A percentile compares a stretch with the other conserved stretches of the same genome.
Evolutionary conservation across 2,888 invertebrate species (phyloP).

Genomic region (Leucozona laternaria): DNA sequence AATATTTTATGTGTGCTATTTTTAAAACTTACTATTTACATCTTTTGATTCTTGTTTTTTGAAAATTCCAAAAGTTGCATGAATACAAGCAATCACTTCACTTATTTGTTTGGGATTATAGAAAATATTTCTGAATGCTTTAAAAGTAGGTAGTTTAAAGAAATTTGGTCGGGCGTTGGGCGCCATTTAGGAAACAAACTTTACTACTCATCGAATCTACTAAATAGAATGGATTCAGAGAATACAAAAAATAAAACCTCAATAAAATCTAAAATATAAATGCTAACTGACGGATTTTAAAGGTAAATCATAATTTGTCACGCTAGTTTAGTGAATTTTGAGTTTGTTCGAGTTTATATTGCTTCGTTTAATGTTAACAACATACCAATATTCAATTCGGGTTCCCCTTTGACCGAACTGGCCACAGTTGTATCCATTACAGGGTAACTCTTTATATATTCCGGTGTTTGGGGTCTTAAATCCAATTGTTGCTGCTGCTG

Average conservation of each 20-base stretch:
- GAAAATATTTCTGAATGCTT: too few relatives aligned
- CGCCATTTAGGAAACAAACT: neutral
- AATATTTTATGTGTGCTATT: too few relatives aligned
- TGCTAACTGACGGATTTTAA: neutral
- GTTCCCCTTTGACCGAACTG: constrained; percentile 83
- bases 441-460: constrained; percentile 83
- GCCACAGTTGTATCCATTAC: constrained; percentile 84
- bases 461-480: constrained; percentile 83
- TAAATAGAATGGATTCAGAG: too few relatives aligned
- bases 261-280: neutral
- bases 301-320: neutral
- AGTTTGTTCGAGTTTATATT: neutral
- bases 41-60: too few relatives aligned
- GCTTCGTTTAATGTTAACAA: neutral
- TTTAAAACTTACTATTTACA: too few relatives aligned
- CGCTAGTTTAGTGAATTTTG: neutral
- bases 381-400: constrained; percentile 83
- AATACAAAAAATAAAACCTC: too few relatives aligned
- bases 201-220: too few relatives aligned
- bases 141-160: neutral
- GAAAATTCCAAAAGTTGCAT: too few relatives aligned
- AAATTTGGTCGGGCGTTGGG: neutral
- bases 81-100: too few relatives aligned
- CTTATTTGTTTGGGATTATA: too few relatives aligned
- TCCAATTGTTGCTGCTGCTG: constrained; percentile 79